phyloP scores from a whole-genome alignment of 1,140 invertebrate species.

The Plodia interpunctella region DNA sequence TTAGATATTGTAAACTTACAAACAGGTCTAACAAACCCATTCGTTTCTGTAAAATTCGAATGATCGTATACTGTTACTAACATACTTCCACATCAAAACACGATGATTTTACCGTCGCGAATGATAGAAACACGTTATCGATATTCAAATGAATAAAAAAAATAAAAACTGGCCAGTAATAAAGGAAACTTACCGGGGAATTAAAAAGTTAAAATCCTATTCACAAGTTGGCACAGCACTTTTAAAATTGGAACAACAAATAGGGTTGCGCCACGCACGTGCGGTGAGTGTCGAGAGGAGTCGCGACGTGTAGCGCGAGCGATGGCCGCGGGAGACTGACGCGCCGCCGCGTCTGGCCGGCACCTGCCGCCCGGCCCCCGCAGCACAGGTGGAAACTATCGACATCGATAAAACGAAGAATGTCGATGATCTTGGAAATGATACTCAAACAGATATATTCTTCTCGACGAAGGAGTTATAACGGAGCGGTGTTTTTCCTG shows the following conservation, averaged over 20 bases:
- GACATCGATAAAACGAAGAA: slow-evolving; percentile 50
- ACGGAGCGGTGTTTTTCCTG: too few species aligned
- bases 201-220: slow-evolving; percentile 34
- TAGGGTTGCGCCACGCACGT: slow-evolving; percentile 67
- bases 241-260: slow-evolving; percentile 58
- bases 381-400: slow-evolving; percentile 52
- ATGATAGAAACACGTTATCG: slow-evolving; percentile 34
- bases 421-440: not conserved
- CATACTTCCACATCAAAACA: slow-evolving; percentile 26
- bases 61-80: slow-evolving; percentile 18
- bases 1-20: slow-evolving; percentile 13
- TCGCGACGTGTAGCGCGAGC: slow-evolving; percentile 56
- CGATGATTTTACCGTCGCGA: slow-evolving; percentile 35
- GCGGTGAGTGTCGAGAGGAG: slow-evolving; percentile 23
- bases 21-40: not conserved
- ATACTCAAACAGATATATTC: not conserved
- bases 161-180: not conserved
- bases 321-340: slow-evolving; percentile 64
- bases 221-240: slow-evolving; percentile 48
- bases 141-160: not conserved
- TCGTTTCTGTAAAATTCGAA: slow-evolving; percentile 4
- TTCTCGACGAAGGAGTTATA: not conserved
- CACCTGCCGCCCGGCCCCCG: slow-evolving; percentile 70
- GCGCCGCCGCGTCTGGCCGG: slow-evolving; percentile 66
- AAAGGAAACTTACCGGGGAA: slow-evolving; percentile 41